These are phyloP conservation scores for Nineta flava DNA, from an alignment of 2,888 invertebrate genomes.

Conservation along the genomic window DNA sequence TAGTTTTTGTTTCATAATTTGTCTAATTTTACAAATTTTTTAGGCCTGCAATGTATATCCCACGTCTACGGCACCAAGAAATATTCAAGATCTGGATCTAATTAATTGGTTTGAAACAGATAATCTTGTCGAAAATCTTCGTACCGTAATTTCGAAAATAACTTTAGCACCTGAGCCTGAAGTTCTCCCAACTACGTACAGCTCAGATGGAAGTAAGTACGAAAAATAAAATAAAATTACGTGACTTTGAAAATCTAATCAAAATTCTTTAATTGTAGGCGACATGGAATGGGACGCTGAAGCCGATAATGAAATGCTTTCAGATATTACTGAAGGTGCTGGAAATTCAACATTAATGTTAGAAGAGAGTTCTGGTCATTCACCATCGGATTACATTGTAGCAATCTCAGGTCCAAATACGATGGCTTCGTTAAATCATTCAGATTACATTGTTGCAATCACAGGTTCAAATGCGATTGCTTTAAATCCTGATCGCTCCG, in stretches of 20 bases:
- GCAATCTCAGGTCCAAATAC: constrained; percentile 1
- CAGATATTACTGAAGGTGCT: constrained; percentile 5
- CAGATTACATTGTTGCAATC: constrained; percentile 1
- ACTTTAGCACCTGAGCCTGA: constrained; percentile 41
- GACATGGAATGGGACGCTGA: constrained; percentile 65
- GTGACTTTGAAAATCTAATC: background rate
- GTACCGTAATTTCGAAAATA: constrained; percentile 48
- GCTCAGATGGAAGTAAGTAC: constrained; percentile 49
- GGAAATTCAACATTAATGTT: constrained; percentile 3
- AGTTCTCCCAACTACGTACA: constrained; percentile 37
- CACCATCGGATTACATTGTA: background rate
- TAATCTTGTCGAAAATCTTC: constrained; percentile 58
- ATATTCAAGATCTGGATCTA: constrained; percentile 37
- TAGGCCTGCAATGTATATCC: constrained; percentile 5
- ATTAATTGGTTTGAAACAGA: constrained; percentile 55
- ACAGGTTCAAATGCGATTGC: constrained; percentile 1
- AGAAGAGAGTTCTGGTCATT: constrained; percentile 3
- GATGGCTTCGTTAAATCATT: constrained; percentile 9
- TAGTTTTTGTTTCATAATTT: too few relatives aligned
- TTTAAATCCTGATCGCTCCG: constrained; percentile 5
- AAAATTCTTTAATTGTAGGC: constrained; percentile 24
- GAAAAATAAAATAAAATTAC: background rate
- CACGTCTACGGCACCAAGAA: constrained; percentile 14
- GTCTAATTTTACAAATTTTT: background rate
- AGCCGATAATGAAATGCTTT: constrained; percentile 33